Conservation (phyloP, 2,113 vertebrate species). For the Trochalopteron elliotii region DNA sequence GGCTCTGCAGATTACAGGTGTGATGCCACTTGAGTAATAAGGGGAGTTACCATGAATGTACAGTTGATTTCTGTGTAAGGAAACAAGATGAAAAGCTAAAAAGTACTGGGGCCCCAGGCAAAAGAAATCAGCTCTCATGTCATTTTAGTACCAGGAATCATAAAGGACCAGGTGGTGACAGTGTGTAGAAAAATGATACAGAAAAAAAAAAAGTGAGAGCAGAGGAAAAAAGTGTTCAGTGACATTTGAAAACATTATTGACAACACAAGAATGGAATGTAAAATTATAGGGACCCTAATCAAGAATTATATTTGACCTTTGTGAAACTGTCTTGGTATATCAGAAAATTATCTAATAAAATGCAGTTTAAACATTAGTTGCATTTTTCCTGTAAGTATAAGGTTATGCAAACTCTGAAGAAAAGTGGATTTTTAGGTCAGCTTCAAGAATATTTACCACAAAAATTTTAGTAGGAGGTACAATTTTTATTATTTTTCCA, state of each 20-base stretch:
- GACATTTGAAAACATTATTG: not conserved
- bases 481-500: not conserved
- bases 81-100: not conserved
- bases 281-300: not conserved
- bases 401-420: not conserved
- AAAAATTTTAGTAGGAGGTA: not conserved
- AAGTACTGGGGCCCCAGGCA: not conserved
- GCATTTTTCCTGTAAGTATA: not conserved
- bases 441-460: not conserved
- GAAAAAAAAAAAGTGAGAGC: not conserved
- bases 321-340: not conserved
- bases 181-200: not conserved
- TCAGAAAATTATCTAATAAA: not conserved
- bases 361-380: not conserved
- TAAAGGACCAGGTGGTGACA: not conserved
- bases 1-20: not conserved
- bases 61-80: not conserved
- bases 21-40: not conserved
- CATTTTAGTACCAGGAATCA: not conserved
- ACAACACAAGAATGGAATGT: not conserved
- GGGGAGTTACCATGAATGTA: not conserved
- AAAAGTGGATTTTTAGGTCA: not conserved
- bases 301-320: not conserved
- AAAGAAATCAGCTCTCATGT: not conserved
- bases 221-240: not conserved